Evolutionary conservation across 1,140 invertebrate genomes (phyloP).

Genomic region (Kradibia gibbosae): DNA sequence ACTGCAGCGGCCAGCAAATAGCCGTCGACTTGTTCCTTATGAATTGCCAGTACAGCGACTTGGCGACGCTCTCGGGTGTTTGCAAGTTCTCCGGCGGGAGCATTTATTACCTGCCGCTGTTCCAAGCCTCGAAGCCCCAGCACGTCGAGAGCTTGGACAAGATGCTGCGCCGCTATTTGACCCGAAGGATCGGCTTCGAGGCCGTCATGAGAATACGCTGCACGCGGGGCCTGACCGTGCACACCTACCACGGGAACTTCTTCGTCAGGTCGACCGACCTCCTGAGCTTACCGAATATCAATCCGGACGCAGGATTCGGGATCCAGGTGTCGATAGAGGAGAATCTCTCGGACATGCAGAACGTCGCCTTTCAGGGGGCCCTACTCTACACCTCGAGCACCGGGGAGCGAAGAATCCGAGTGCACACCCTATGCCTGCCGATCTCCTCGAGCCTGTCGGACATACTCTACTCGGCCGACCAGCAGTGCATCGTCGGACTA

Average conservation of each 20-base stretch:
- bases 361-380: conserved; percentile 97
- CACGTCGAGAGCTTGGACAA: conserved; percentile 84
- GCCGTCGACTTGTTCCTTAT: conserved; percentile 96
- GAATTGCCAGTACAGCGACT: conserved; percentile 93
- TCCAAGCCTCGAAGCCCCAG: conserved; percentile 81
- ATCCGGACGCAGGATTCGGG: conserved; percentile 97
- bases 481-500: conserved; percentile 93
- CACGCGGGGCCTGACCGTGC: conserved; percentile 92
- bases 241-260: conserved; percentile 99
- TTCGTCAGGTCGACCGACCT: conserved; percentile 99
- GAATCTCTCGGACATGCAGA: conserved; percentile 87
- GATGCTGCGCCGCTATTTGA: conserved; percentile 91
- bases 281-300: conserved; percentile 96
- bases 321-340: conserved; percentile 98
- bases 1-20: conserved; percentile 97
- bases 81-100: conserved; percentile 96
- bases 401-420: conserved; percentile 96
- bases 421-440: conserved; percentile 96
- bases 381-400: conserved; percentile 98
- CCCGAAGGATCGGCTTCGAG: conserved; percentile 98
- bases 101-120: conserved; percentile 94
- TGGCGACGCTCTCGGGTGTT: conserved; percentile 93
- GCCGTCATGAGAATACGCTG: conserved; percentile 98
- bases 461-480: conserved; percentile 93
- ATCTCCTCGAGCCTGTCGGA: conserved; percentile 88